Evolutionary conservation across 2,888 invertebrate genomes (phyloP), one percentile per base, ranked within the genome.

Genomic region (Kuschelorhynchus macadamiae): DNA sequence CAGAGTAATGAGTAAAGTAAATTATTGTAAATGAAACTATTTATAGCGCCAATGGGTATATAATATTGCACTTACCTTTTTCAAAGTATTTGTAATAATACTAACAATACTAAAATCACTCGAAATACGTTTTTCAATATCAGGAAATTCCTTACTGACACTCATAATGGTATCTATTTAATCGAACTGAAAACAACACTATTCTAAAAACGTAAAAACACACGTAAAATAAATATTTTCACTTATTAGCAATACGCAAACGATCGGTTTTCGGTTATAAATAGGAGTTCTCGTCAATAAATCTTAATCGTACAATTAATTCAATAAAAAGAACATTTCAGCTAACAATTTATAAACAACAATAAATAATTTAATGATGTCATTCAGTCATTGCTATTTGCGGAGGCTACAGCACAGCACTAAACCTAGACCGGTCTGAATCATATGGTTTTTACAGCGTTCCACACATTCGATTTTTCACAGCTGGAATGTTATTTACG

Each of bases 1-100:
- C n/a, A n/a, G n/a, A n/a, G n/a, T n/a, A n/a, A n/a, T n/a, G n/a
- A n/a, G n/a, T n/a, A n/a, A n/a, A n/a, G n/a, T n/a, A n/a, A 33
- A 1, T n/a, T 12, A 33, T 3, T 33, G 12, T 12, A 33, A 33
- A 33, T 2, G 9, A 33, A 33, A 33, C 12, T 33, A 33, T n/a
- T n/a, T n/a, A n/a, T n/a, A n/a, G n/a, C n/a, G n/a, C n/a, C n/a
- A n/a, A n/a, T n/a, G n/a, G n/a, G n/a, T n/a, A n/a, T n/a, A 33
- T 14, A 36, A 30, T 20, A 46, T 17, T 47, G 21, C 65, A 55
- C 79, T 78, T 79, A 88, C 87, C 84, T 91, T 91, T 81, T 91
- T 91, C 25, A 87, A 85, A 70, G 89, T 86, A 76, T 87, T 86
- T 76, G 89, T 90, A 56, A 91, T 83, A 71, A 89, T 81, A 18